Base-by-base conservation (phyloP, 2,888 invertebrate genomes). In the Xylota segnis region DNA sequence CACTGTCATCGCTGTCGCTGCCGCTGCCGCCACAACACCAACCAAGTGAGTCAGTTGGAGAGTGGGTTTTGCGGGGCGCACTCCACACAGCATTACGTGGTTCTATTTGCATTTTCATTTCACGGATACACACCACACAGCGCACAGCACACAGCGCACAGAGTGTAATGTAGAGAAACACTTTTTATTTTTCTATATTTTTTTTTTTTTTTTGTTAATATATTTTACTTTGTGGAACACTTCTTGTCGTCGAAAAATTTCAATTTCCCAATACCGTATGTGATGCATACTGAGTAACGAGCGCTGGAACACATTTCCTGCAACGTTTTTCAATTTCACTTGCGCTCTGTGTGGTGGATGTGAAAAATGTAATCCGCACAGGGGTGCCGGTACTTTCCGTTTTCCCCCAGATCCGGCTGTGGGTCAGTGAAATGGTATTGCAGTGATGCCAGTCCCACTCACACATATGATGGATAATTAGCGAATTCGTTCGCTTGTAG, bases 191-290 rank as follows among this genome's bases (percentile, higher is more conserved):
- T n/a, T n/a, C n/a, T n/a, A n/a, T 70, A 34, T 34, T 32, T n/a
- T 29, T 61, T 52, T 65, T 74, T 40, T 54, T 34, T 50, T 74
- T 74, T 16, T 23, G 32, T n/a, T n/a, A 56, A 72, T 54, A 47
- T 77, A 76, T 76, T 83, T 43, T 83, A 78, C 82, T 81, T 82
- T 81, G 34, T 86, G 86, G 76, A 86, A 86, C 81, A 82, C 75
- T 86, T 86, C 81, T 81, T 79, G 84, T 86, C 84, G 81, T 61
- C 66, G 86, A 82, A 86, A 86, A 86, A 82, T 86, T 86, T 86
- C 76, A 86, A 86, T 86, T 86, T 86, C 81, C 86, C 86, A 82
- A 86, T 86, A 82, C 43, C 45, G 76, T 77, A 86, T 82, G 86
- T 66, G 76, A 58, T 86, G 86, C 86, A 86, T 82, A 86, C 81